These are phyloP conservation scores for Jacana jacana DNA, from an alignment of 2,113 vertebrate genomes.

Conservation along the genomic window DNA sequence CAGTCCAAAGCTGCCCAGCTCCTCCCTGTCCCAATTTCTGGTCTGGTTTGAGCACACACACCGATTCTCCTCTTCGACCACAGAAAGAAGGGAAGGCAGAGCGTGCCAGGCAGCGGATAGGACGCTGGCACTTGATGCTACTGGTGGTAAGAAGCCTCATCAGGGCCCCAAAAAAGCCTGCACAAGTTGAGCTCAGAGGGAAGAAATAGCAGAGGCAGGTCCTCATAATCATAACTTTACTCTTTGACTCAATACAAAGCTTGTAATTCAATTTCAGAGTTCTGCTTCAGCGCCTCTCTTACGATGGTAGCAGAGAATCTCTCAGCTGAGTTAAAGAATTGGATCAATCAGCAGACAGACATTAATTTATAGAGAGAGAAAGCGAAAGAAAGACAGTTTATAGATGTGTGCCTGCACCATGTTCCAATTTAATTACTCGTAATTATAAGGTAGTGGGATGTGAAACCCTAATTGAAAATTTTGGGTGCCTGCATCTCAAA, in stretches of 20 bases:
- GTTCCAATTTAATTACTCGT: conserved; percentile 48
- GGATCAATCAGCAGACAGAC: neutral
- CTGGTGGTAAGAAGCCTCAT: neutral
- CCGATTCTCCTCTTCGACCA: fast-evolving
- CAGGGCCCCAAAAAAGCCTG: neutral
- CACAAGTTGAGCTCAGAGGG: neutral
- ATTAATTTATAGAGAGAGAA: neutral
- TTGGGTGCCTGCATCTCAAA: conserved; percentile 52
- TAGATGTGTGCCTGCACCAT: neutral
- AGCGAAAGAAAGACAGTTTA: neutral
- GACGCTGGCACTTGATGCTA: neutral
- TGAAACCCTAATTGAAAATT: conserved; percentile 74
- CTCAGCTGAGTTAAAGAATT: neutral
- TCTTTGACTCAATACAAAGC: conserved; percentile 30
- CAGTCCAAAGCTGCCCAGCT: too few species aligned
- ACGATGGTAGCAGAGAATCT: neutral
- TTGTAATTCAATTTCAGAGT: conserved; percentile 37
- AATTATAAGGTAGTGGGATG: conserved; percentile 56
- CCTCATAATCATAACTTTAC: neutral
- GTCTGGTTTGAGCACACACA: neutral
- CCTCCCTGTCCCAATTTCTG: neutral
- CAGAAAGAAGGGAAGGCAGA: neutral
- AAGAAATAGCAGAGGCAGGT: neutral
- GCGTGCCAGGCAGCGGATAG: neutral
- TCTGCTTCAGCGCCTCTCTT: neutral